Conservation (phyloP, 2,113 vertebrate species). For the Gallinago jamesoni region DNA sequence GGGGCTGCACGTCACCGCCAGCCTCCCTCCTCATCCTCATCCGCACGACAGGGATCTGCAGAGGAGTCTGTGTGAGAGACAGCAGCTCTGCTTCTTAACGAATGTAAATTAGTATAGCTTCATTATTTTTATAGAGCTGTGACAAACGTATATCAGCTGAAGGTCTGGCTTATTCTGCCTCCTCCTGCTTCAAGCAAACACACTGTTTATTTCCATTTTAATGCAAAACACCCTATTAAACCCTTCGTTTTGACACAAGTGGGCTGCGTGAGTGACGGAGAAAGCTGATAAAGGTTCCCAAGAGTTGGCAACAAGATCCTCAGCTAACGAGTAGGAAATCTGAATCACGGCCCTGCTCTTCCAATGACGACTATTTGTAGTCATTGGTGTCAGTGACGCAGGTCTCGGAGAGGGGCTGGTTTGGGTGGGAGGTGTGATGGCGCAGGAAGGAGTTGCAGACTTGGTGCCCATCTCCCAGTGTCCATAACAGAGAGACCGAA, state of each 20-base stretch:
- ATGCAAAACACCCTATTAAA: slow-evolving; percentile 46
- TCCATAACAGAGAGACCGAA: not conserved
- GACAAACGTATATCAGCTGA: slow-evolving; percentile 33
- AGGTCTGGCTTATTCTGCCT: slow-evolving; percentile 28
- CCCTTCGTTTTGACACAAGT: slow-evolving; percentile 48
- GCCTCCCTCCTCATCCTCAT: not conserved
- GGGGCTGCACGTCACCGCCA: not conserved
- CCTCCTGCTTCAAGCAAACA: slow-evolving; percentile 28
- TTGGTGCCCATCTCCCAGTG: not conserved
- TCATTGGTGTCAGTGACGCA: not conserved
- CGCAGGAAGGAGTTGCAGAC: not conserved
- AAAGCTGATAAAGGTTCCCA: slow-evolving; percentile 24
- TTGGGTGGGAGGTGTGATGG: not conserved
- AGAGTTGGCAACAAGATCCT: slow-evolving; percentile 14
- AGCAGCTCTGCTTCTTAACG: not conserved
- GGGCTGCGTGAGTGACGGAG: not conserved
- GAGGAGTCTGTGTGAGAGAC: not conserved
- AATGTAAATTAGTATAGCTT: slow-evolving; percentile 21
- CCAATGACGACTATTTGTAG: not conserved
- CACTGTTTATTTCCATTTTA: slow-evolving; percentile 36
- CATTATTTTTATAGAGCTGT: slow-evolving; percentile 31
- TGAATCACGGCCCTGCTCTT: not conserved
- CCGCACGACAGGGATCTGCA: not conserved
- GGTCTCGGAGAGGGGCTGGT: not conserved
- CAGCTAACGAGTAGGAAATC: slow-evolving; percentile 42